Evolutionary conservation across 2,113 vertebrate species (phyloP).

Genomic region (Coreoperca whiteheadi): DNA sequence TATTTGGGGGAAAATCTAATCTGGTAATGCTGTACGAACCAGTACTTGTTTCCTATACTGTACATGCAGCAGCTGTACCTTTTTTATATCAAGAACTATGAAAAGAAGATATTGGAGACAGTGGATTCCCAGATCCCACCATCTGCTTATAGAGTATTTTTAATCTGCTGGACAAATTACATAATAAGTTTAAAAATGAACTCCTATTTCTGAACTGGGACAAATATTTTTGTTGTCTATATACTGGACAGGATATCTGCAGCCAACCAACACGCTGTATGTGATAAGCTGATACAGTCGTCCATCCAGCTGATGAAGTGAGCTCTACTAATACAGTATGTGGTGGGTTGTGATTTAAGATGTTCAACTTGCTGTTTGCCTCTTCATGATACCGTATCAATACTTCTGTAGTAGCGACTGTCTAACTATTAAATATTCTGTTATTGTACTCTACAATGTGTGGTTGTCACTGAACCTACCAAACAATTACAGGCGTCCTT

Average conservation of each 20-base stretch:
- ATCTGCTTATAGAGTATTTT: background rate
- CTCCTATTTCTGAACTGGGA: background rate
- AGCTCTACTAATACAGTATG: background rate
- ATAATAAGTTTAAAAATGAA: background rate
- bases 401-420: background rate
- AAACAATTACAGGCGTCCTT: background rate
- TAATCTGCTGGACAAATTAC: background rate
- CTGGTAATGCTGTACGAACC: background rate
- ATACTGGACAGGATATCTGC: background rate
- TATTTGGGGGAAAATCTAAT: background rate
- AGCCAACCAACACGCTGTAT: background rate
- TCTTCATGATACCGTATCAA: background rate
- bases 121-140: background rate
- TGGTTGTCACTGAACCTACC: background rate
- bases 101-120: background rate
- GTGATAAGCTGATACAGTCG: background rate
- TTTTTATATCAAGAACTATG: background rate
- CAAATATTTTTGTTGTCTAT: too few species aligned
- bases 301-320: too few species aligned
- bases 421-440: slow-evolving; percentile 6
- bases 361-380: background rate
- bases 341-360: background rate
- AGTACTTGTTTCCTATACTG: background rate
- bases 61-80: too few species aligned
- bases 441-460: background rate